Evolutionary conservation across 2,888 invertebrate species (phyloP), one percentile per base, ranked within the genome.

Genomic region (Phyllotreta cruciferae): DNA sequence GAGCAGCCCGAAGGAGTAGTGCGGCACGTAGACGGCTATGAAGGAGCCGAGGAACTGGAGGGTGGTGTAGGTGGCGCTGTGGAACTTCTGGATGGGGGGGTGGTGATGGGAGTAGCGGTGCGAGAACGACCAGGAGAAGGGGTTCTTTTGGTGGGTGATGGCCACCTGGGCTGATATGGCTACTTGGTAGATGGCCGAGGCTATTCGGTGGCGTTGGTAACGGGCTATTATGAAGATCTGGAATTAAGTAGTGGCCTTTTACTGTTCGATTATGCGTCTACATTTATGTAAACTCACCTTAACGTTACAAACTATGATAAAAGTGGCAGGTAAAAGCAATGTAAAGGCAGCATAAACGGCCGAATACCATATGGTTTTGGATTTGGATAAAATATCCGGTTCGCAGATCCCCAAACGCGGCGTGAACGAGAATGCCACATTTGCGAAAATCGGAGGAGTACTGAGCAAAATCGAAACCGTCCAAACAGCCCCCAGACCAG

Each of bases 181-280:
- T 44, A 92, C 92, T 83, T 93, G 92, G 81, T 91, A 92, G 70
- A 93, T 91, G 24, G 93, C 92, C 49, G 92, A 91, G 35, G 92
- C 92, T 71, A 93, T 93, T 63, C 92, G 85, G 77, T 93, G 92
- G 5, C 92, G 85, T 75, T 93, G 93, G 78, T 92, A 91, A 0
- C 88, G 82, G 6, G 88, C 88, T 62, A 88, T 88, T 75, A 87
- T 86, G 54, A 88, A 81, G 55, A 88, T 87, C 83, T 83, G 73
- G 13, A 54, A 63, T 54, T 42, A 39, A 58, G 39, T 45, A 11
- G 36, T 11, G 41, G 9, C 9, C 9, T n/a, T 4, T 41, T n/a
- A 5, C 4, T n/a, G 6, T 41, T 41, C 10, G n/a, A n/a, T n/a
- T n/a, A n/a, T n/a, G n/a, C n/a, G n/a, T n/a, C n/a, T n/a, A n/a